These are phyloP conservation scores for Theristicus caerulescens DNA, from an alignment of 2,113 vertebrate species.

Conservation along the genomic window DNA sequence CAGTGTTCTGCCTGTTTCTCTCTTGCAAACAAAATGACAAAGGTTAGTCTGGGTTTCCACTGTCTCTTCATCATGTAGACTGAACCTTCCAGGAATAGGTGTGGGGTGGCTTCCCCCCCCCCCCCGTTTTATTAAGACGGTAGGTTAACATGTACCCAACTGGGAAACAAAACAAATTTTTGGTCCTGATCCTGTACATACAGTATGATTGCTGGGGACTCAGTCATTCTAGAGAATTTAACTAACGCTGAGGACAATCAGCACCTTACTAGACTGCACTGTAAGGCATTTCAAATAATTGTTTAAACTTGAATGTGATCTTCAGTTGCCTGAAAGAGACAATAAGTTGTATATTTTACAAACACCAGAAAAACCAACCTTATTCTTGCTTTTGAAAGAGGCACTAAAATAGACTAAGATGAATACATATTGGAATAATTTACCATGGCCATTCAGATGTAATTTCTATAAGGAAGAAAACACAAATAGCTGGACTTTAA, in stretches of 20 bases:
- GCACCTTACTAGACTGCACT: neutral
- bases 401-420: neutral
- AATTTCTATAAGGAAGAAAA: slow-evolving; percentile 31
- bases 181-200: neutral
- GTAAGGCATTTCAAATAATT: slow-evolving; percentile 9
- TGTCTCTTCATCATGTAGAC: slow-evolving; percentile 5
- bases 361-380: slow-evolving; percentile 7
- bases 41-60: neutral
- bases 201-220: neutral
- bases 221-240: neutral
- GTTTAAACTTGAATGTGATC: neutral
- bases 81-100: neutral
- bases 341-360: slow-evolving; percentile 28
- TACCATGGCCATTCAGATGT: neutral
- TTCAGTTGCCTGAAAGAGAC: slow-evolving; percentile 38
- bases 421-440: slow-evolving; percentile 11
- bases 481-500: slow-evolving; percentile 14
- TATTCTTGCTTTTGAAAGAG: slow-evolving; percentile 16
- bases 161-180: slow-evolving; percentile 1
- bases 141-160: neutral
- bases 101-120: neutral
- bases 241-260: neutral
- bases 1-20: neutral
- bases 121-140: neutral
- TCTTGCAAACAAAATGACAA: slow-evolving; percentile 36